phyloP scores from a whole-genome alignment of 2,113 vertebrate genomes.

The Triplophysa dalaica region DNA sequence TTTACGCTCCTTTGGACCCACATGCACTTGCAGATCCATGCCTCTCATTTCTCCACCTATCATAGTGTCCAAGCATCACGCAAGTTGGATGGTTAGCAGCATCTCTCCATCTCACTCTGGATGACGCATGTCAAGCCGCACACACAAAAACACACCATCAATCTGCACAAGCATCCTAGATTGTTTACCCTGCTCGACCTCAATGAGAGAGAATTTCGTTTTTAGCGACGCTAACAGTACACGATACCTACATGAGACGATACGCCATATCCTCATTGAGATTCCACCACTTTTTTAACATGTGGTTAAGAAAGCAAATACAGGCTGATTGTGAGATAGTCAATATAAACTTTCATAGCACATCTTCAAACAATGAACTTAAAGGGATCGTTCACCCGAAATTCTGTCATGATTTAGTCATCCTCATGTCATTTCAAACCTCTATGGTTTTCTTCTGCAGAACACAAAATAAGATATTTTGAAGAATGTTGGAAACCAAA shows the following conservation, averaged over 20 bases:
- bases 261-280: background rate
- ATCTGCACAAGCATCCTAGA: background rate
- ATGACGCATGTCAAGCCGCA: constrained; percentile 7
- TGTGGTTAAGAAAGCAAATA: constrained; percentile 28
- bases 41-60: constrained; percentile 49
- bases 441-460: too few species aligned
- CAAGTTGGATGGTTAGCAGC: constrained; percentile 26
- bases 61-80: constrained; percentile 15
- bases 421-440: too few species aligned
- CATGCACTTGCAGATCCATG: constrained; percentile 60
- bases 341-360: constrained; percentile 22
- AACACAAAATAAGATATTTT: background rate
- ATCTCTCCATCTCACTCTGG: constrained; percentile 16
- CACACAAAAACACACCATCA: constrained; percentile 8
- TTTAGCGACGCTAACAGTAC: constrained; percentile 29
- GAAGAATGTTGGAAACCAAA: too few species aligned
- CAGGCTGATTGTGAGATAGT: background rate
- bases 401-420: too few species aligned
- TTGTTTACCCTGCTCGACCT: constrained; percentile 1
- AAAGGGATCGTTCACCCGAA: too few species aligned
- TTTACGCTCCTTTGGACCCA: constrained; percentile 67
- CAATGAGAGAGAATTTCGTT: constrained; percentile 8
- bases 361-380: constrained; percentile 34
- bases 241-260: background rate
- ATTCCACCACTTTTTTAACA: constrained; percentile 4